Percentiles rank a stretch among this genome's conserved stretches.
Conservation (phyloP, 1,140 invertebrate genomes). For the Leptopilina clavipes region DNA sequence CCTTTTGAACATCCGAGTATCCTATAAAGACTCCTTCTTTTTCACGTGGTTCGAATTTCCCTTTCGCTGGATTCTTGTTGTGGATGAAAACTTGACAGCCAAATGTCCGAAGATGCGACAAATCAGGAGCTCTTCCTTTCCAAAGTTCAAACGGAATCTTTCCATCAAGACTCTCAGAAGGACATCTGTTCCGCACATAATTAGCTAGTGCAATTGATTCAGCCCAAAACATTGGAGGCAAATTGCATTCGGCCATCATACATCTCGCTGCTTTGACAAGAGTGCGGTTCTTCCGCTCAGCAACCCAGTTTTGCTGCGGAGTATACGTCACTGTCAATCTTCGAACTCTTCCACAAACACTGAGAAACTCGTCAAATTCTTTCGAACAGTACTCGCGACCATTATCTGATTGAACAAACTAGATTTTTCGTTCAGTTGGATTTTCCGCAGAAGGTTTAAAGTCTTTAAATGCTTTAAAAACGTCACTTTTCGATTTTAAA, state of each 20-base stretch:
- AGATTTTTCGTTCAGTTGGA: slow-evolving; percentile 53
- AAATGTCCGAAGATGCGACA: not conserved
- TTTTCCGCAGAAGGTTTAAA: slow-evolving; percentile 53
- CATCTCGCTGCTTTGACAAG: not conserved
- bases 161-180: too few relatives aligned
- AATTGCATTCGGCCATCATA: not conserved
- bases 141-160: slow-evolving; percentile 26
- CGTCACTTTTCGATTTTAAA: slow-evolving; percentile 55
- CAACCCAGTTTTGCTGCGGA: slow-evolving; percentile 58
- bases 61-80: not conserved
- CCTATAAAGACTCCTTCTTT: not conserved
- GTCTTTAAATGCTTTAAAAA: slow-evolving; percentile 48
- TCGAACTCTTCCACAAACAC: slow-evolving; percentile 44
- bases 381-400: slow-evolving; percentile 62
- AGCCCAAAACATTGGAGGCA: not conserved
- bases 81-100: not conserved
- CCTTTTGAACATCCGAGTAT: not conserved
- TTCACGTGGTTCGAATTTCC: not conserved
- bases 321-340: slow-evolving; percentile 56
- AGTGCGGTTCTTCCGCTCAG: not conserved
- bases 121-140: not conserved
- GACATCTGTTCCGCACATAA: too few relatives aligned
- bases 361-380: slow-evolving; percentile 51
- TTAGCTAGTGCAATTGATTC: too few relatives aligned
- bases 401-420: slow-evolving; percentile 59